Conservation (phyloP, 2,797 vertebrate species). For the Myotis myotis region DNA sequence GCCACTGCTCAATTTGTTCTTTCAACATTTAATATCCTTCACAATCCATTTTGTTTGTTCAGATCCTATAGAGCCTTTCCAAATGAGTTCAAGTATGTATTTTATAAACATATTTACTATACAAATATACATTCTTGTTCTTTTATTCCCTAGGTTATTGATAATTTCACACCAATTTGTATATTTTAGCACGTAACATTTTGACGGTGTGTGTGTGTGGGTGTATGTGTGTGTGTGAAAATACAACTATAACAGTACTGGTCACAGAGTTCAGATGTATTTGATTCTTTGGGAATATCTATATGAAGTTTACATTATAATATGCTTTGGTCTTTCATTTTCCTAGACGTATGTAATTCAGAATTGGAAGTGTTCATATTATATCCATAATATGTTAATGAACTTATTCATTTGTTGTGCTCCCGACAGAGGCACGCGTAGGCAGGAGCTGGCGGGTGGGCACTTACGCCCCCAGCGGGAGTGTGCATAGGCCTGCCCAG, state of each 20-base stretch:
- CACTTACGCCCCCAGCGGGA: no score
- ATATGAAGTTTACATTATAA: background rate
- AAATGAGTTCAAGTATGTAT: background rate
- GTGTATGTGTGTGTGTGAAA: background rate
- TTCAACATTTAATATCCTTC: background rate
- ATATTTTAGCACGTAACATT: background rate
- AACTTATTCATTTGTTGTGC: background rate
- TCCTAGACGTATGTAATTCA: background rate
- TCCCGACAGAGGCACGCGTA: background rate
- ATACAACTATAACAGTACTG: background rate
- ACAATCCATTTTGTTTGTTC: background rate
- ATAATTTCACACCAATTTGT: background rate
- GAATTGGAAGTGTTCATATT: background rate
- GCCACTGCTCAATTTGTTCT: background rate
- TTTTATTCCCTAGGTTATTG: background rate
- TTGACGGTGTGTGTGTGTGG: background rate
- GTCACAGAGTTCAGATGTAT: background rate
- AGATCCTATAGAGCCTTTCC: background rate
- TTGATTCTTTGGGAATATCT: background rate
- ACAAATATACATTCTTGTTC: background rate
- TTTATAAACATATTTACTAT: background rate
- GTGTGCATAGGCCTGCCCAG: no score
- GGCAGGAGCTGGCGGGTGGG: no score
- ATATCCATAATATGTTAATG: background rate
- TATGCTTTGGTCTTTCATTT: background rate